Evolutionary conservation across 2,888 invertebrate genomes (phyloP), one percentile per base, ranked within the genome.

Genomic region (Bembecia ichneumoniformis): DNA sequence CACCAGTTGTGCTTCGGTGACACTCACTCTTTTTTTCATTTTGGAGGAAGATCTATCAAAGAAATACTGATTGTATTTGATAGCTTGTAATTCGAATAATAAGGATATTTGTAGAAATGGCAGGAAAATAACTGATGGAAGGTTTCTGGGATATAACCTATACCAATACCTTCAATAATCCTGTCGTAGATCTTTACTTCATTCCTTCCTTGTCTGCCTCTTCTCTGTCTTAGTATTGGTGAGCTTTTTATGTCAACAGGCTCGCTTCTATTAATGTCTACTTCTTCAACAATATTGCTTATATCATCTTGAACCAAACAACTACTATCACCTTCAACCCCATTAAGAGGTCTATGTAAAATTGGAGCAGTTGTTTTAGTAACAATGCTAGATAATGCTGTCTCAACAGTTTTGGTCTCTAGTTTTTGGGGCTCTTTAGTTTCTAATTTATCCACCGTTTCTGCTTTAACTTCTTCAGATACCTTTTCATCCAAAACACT

Each of bases 141-240:
- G 7, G 7, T 28, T 7, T 28, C 40, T 40, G 13, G n/a, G n/a
- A n/a, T 40, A 40, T 10, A 40, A 0, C 28, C 28, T 40, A n/a
- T 13, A 40, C 11, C 2, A 40, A 40, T 60, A 84, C 86, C 88
- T 73, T 88, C 88, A 63, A 87, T 79, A 56, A 88, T 74, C 51
- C 83, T 74, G 53, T 88, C 87, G 68, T 88, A 87, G 46, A 88
- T 87, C 58, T 88, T 88, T 10, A 88, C 88, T 59, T 86, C 87
- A 56, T 76, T 84, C 49, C 77, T 64, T 1, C 86, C 84, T 52
- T 83, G 84, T 11, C 87, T 61, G 0, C 87, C 87, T 43, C 87
- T 62, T 34, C 66, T 67, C 57, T 82, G 80, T 40, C 87, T 67
- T 52, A 87, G 53, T 28, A 84, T 54, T 0, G 82, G 82, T 0